Base-by-base conservation (phyloP, 2,888 invertebrate species). In the Hedychridium roseum region DNA sequence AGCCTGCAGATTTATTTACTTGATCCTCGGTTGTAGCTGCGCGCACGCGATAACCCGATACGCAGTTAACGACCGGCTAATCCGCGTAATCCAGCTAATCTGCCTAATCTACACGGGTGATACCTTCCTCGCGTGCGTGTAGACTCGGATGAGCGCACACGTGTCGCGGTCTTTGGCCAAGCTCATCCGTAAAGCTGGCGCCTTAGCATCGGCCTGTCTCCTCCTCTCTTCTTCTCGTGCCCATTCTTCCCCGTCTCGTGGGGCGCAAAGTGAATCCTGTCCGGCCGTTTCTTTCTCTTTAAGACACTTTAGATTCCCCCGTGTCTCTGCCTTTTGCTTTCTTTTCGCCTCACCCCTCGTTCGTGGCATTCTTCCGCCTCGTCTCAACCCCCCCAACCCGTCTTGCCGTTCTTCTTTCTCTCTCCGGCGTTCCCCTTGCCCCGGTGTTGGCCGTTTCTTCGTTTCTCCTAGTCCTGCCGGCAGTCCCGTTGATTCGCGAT, bases 21-120 rank as follows among this genome's bases (percentile, higher is more conserved):
- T n/a, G n/a, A n/a, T n/a, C n/a, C n/a, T n/a, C n/a, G n/a, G n/a
- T n/a, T n/a, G n/a, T n/a, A n/a, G n/a, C n/a, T n/a, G n/a, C n/a
- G n/a, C n/a, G n/a, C n/a, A n/a, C n/a, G n/a, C n/a, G 47, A 44
- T 48, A 27, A 38, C 38, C 41, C 48, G 45, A 45, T 42, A 38
- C 1, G 0, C 15, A 7, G 1, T 14, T n/a, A 45, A 42, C 42
- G 48, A 50, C 14, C 5, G 3, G n/a, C 3, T 26, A 49, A 49
- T 53, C 44, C 48, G 49, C 42, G 38, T 42, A 54, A 54, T 54
- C 36, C 46, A 35, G 36, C 18, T 43, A 45, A 50, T 54, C 55
- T 43, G 17, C 30, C 40, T 46, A 50, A 55, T 55, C 54, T 46
- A 38, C 41, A 27, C 35, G n/a, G n/a, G n/a, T n/a, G n/a, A n/a